Base-by-base conservation (phyloP, 2,888 invertebrate species). In the Celastrina argiolus region DNA sequence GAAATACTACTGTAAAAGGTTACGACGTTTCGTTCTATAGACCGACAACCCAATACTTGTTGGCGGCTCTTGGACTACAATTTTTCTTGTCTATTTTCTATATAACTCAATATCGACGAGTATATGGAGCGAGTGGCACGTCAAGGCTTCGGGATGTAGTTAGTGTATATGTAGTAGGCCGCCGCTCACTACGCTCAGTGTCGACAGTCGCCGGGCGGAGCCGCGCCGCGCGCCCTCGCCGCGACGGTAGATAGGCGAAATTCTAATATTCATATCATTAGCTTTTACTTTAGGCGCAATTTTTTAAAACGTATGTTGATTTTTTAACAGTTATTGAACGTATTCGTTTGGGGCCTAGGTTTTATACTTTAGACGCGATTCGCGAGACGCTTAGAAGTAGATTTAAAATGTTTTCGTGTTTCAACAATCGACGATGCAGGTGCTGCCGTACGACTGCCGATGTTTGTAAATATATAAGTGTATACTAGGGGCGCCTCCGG, bases 261-360 rank as follows among this genome's bases (percentile, higher is more conserved):
- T 90, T 90, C 71, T 86, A 85, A 82, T 85, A 82, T 89, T 87
- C 90, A 91, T 91, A 91, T 91, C 90, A 91, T 89, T 91, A 91
- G 90, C 78, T 89, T 86, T 86, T 89, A 90, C 85, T 88, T 89
- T 89, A 90, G 88, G 80, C 78, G 79, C 81, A 81, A 82, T 84
- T 85, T 83, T 82, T 78, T 79, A 79, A 76, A 72, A 67, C 82
- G 79, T 83, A 81, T 82, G 81, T 84, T 85, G 77, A 81, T 78
- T 79, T 79, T 75, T 81, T 81, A 76, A 74, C 76, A 68, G 74
- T 76, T 81, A 84, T 82, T 84, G 84, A 83, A 74, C 73, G 74
- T 78, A 78, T 83, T 81, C 76, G 79, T 83, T 82, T 80, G 78
- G 81, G 83, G 83, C 84, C 80, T 87, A 81, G 78, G 78, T 79